Conservation (phyloP, 2,113 vertebrate species). For the Pygoscelis antarcticus region DNA sequence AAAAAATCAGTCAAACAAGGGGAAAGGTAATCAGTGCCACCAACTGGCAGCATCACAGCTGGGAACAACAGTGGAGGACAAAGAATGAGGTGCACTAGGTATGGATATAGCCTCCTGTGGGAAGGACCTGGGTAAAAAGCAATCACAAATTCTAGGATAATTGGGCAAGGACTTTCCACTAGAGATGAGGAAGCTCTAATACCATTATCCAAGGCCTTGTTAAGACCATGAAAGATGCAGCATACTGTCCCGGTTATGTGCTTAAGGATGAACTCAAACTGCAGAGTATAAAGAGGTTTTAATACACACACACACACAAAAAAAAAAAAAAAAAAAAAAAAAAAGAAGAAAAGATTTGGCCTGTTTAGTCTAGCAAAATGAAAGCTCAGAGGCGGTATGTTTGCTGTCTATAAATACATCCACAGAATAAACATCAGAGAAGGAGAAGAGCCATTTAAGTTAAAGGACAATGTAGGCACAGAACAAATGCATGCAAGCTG, state of each 20-base stretch:
- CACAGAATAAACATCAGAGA: slow-evolving; percentile 20
- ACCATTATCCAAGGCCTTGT: neutral
- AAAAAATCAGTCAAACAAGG: neutral
- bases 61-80: neutral
- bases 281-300: neutral
- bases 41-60: neutral
- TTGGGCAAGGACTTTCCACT: neutral
- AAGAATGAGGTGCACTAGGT: neutral
- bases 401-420: slow-evolving; percentile 1
- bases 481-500: neutral
- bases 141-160: neutral
- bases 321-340: neutral
- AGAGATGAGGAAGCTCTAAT: neutral
- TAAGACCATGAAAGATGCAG: neutral
- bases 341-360: neutral
- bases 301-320: neutral
- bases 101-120: accelerated
- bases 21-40: neutral
- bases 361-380: neutral
- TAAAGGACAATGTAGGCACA: neutral
- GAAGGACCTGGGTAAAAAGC: neutral
- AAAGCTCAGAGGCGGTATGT: neutral
- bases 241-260: neutral
- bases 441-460: neutral
- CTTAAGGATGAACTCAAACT: neutral